Conservation (phyloP, 1,140 invertebrate genomes). For the Uloborus diversus region DNA sequence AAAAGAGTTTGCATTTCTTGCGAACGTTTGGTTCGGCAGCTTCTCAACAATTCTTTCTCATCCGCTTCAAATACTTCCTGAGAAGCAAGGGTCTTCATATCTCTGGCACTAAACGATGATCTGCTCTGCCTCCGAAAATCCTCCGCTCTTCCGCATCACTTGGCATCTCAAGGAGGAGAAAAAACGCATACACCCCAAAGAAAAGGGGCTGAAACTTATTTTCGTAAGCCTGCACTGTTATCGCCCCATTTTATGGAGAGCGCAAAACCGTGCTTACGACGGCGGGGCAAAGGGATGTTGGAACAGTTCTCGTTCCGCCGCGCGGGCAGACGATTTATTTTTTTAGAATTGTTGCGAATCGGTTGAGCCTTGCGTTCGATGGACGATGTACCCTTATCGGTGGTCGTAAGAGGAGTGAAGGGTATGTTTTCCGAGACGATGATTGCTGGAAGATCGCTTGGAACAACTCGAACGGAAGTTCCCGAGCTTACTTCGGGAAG, state of each 20-base stretch:
- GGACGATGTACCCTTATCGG: conserved; percentile 5
- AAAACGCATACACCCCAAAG: not conserved
- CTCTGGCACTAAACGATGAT: conserved; percentile 54
- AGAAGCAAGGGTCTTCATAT: conserved; percentile 46
- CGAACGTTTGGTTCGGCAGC: too few species aligned
- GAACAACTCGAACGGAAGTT: too few species aligned
- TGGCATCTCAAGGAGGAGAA: conserved; percentile 3
- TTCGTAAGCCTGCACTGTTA: conserved; percentile 20
- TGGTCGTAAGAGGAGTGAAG: not conserved
- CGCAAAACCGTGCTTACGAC: conserved; percentile 19
- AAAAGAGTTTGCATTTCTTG: too few species aligned
- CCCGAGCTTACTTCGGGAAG: too few species aligned
- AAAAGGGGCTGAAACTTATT: conserved; percentile 21
- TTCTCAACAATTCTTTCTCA: not conserved
- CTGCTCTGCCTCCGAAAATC: conserved; percentile 44
- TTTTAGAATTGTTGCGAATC: too few species aligned
- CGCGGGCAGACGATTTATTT: not conserved
- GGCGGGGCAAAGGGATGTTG: conserved; percentile 13
- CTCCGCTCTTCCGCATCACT: conserved; percentile 40
- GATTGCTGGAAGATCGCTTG: not conserved
- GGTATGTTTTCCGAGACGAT: not conserved
- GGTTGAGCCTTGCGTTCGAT: too few species aligned
- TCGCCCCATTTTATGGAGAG: conserved; percentile 3
- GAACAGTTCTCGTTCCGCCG: conserved; percentile 18
- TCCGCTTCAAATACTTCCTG: conserved; percentile 33